These are phyloP conservation scores for Fregetta grallaria DNA, from an alignment of 2,113 vertebrate species.

Conservation along the genomic window DNA sequence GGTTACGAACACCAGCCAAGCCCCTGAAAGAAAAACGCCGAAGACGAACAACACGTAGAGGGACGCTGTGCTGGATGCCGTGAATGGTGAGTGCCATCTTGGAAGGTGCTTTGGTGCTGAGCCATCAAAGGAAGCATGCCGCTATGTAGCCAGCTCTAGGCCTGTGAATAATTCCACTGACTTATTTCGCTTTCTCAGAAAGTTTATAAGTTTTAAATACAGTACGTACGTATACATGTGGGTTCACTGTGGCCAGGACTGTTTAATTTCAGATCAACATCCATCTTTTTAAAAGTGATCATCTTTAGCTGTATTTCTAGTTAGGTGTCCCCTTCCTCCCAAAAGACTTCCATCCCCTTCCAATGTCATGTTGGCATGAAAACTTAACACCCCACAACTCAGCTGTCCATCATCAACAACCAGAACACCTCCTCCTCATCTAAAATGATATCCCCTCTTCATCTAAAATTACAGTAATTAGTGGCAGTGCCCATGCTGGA, in stretches of 20 bases:
- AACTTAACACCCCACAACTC: background rate
- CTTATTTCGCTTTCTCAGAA: background rate
- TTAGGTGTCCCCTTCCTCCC: background rate
- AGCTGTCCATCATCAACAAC: background rate
- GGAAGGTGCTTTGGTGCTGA: background rate
- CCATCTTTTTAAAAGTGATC: background rate
- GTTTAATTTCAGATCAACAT: background rate
- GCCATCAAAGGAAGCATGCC: background rate
- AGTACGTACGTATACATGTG: accelerated
- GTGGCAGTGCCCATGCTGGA: background rate
- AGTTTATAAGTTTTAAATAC: background rate
- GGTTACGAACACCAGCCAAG: background rate
- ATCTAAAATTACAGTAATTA: background rate
- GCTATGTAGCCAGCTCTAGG: background rate
- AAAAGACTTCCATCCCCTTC: background rate
- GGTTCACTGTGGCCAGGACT: background rate
- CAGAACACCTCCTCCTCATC: background rate
- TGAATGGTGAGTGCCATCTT: background rate
- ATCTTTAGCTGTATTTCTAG: background rate
- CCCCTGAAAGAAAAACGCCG: background rate
- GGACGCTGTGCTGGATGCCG: background rate
- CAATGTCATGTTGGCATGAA: background rate
- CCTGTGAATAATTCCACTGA: background rate
- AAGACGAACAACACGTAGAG: background rate
- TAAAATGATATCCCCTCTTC: background rate